phyloP scores from a whole-genome alignment of 2,113 vertebrate species.

The Sebastes schlegelii region DNA sequence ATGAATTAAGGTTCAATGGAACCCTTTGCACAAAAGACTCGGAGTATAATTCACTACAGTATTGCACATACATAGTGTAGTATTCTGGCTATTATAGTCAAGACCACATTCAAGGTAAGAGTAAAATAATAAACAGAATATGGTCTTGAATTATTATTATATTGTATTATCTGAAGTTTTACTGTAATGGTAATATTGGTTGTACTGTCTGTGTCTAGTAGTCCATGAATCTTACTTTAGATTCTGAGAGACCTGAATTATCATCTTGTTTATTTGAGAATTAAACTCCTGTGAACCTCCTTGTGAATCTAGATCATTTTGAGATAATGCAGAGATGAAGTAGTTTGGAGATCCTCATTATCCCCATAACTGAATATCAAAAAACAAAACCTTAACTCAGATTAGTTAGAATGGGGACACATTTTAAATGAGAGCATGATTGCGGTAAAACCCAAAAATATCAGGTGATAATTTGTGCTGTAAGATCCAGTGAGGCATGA shows the following conservation, averaged over 20 bases:
- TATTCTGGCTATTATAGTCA: neutral
- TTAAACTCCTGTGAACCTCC: neutral
- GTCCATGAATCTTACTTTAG: conserved; percentile 1
- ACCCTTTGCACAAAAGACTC: neutral
- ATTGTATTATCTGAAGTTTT: neutral
- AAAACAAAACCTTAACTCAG: neutral
- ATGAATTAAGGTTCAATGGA: conserved; percentile 4
- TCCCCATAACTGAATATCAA: neutral
- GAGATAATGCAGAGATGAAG: neutral
- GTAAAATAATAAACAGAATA: neutral
- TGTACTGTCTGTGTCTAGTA: neutral
- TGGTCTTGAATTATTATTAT: conserved; percentile 8
- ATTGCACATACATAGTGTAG: neutral
- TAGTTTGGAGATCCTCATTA: conserved; percentile 8
- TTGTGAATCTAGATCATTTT: neutral
- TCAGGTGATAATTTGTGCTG: conserved; percentile 25
- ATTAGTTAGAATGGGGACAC: neutral
- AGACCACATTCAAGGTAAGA: neutral
- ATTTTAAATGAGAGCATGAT: conserved; percentile 7
- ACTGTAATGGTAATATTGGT: neutral
- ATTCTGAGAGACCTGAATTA: no score
- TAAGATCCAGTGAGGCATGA: conserved; percentile 3
- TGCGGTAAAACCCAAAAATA: neutral
- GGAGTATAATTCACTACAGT: neutral
- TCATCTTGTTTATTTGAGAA: conserved; percentile 8